Percentiles rank a stretch among this genome's conserved stretches.
phyloP scores from a whole-genome alignment of 1,140 invertebrate genomes.

The Ostrea denselamellosa region DNA sequence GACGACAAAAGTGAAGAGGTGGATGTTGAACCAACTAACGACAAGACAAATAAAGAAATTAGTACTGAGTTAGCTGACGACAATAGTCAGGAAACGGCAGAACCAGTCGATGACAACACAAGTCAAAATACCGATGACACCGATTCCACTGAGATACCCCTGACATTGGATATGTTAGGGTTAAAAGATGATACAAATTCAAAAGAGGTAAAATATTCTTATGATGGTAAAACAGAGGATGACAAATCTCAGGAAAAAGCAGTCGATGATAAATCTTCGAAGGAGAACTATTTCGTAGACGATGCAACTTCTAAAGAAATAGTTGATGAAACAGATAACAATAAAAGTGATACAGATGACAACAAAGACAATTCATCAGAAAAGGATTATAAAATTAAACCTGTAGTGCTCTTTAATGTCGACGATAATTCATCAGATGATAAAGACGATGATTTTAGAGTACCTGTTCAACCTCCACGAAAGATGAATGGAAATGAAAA shows the following conservation, averaged over 20 bases:
- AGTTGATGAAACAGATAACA: background rate
- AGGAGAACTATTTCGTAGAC: background rate
- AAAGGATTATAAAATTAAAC: constrained; percentile 25
- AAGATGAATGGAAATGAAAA: background rate
- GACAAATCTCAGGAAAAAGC: background rate
- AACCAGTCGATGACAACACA: background rate
- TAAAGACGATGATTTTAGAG: background rate
- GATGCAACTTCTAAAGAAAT: background rate
- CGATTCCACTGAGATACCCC: background rate
- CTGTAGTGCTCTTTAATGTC: constrained; percentile 10
- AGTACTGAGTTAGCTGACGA: background rate
- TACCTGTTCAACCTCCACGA: background rate
- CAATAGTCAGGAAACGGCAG: background rate
- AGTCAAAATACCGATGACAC: constrained; percentile 6
- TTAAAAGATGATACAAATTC: background rate
- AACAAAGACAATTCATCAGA: constrained; percentile 9
- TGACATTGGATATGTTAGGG: background rate
- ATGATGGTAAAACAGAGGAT: background rate
- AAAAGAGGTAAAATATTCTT: background rate
- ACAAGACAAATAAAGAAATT: background rate
- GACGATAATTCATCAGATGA: background rate
- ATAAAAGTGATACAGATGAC: background rate
- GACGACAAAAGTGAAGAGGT: background rate
- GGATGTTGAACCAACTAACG: background rate
- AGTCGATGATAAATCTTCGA: background rate